Conservation (phyloP, 2,888 invertebrate species). For the Diabrotica balteata region DNA sequence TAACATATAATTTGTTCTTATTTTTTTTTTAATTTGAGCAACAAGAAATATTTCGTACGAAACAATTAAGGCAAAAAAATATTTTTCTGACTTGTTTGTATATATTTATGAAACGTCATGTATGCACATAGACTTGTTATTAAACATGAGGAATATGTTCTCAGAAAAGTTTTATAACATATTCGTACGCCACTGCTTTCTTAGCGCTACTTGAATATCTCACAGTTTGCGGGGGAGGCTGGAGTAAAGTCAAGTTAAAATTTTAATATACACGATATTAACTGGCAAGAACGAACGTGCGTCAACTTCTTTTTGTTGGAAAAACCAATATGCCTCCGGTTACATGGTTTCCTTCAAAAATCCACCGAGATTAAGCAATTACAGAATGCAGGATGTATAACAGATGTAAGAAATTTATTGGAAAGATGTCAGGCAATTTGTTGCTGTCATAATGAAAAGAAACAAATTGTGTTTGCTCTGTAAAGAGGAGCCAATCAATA, state of each 20-base stretch:
- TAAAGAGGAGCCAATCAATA: not conserved
- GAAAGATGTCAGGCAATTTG: conserved; percentile 26
- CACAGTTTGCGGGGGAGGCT: not conserved
- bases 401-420: conserved; percentile 21
- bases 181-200: too few relatives aligned
- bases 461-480: conserved; percentile 19
- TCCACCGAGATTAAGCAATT: conserved; percentile 30
- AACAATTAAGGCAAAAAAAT: too few relatives aligned
- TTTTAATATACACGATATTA: conserved; percentile 54
- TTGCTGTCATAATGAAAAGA: conserved; percentile 11
- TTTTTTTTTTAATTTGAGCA: too few relatives aligned
- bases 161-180: too few relatives aligned
- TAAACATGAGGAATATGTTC: too few relatives aligned
- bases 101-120: too few relatives aligned
- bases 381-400: conserved; percentile 18
- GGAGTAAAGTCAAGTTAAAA: conserved; percentile 46
- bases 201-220: too few relatives aligned
- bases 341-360: conserved; percentile 22
- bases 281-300: conserved; percentile 35
- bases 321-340: conserved; percentile 36
- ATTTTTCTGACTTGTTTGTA: too few relatives aligned
- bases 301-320: conserved; percentile 29
- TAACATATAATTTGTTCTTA: too few relatives aligned
- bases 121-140: too few relatives aligned
- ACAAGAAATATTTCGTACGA: too few relatives aligned